Conservation (phyloP, 2,888 invertebrate species). For the Phyllotreta cruciferae region DNA sequence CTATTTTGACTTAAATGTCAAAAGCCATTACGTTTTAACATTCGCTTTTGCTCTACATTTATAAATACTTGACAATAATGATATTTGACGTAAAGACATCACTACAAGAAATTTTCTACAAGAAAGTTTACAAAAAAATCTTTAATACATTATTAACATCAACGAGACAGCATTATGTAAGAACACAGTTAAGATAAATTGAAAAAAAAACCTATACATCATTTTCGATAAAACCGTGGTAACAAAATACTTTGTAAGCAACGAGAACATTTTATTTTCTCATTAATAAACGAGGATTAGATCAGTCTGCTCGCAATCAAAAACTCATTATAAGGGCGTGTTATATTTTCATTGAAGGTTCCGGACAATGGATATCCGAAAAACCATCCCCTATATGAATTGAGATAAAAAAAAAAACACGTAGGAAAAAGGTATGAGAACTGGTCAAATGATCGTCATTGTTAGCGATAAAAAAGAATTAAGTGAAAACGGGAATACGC, state of each 20-base stretch:
- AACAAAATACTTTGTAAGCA: neutral
- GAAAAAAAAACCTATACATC: too few species aligned
- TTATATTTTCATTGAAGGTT: slow-evolving; percentile 27
- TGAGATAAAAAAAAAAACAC: slow-evolving; percentile 32
- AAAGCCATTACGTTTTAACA: too few species aligned
- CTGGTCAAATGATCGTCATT: slow-evolving; percentile 37
- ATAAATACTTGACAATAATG: too few species aligned
- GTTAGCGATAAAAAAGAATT: slow-evolving; percentile 34
- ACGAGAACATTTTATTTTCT: slow-evolving; percentile 38
- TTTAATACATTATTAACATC: too few species aligned
- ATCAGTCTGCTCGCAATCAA: slow-evolving; percentile 38
- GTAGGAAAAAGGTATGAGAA: slow-evolving; percentile 38
- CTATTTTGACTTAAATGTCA: too few species aligned
- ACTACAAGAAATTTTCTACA: too few species aligned
- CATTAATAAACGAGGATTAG: slow-evolving; percentile 42
- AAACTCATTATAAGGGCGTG: slow-evolving; percentile 37
- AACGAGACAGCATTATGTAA: too few species aligned
- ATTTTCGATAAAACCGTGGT: too few species aligned
- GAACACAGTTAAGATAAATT: too few species aligned
- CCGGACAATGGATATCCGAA: slow-evolving; percentile 23
- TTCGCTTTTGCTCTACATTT: too few species aligned
- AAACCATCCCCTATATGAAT: slow-evolving; percentile 32
- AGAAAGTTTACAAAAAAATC: too few species aligned
- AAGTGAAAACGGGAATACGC: slow-evolving; percentile 27
- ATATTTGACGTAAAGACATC: too few species aligned